These are phyloP conservation scores for Hydrolagus affinis DNA, from an alignment of 2,113 vertebrate species.

Conservation along the genomic window DNA sequence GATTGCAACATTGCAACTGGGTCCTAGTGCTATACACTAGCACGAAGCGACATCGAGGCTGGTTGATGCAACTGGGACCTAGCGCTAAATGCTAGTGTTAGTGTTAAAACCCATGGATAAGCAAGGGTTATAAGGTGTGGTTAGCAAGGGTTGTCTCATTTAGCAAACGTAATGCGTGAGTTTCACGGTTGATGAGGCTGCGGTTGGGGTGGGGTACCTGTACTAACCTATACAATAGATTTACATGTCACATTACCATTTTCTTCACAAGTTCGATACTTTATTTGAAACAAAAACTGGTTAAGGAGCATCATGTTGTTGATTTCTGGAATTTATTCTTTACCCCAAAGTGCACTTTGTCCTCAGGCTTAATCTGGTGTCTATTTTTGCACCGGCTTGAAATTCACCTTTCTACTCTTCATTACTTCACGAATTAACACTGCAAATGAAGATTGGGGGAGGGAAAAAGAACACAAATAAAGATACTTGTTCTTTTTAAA, in stretches of 20 bases:
- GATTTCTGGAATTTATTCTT: slow-evolving; percentile 22
- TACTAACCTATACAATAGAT: background rate
- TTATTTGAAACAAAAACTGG: slow-evolving; percentile 21
- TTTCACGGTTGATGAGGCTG: too few species aligned
- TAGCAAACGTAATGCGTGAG: too few species aligned
- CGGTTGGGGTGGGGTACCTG: too few species aligned
- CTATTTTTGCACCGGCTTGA: background rate
- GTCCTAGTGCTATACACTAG: too few species aligned
- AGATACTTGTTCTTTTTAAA: background rate
- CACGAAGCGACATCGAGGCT: too few species aligned
- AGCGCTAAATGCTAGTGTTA: too few species aligned
- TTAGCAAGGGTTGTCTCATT: too few species aligned
- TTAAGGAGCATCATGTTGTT: background rate
- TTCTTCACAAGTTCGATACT: background rate
- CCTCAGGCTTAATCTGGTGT: background rate
- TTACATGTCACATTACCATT: background rate
- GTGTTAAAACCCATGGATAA: too few species aligned
- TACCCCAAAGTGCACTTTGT: background rate
- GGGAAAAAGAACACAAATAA: background rate
- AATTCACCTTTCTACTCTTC: background rate
- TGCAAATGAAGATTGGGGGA: background rate
- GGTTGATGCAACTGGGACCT: too few species aligned
- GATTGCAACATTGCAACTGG: too few species aligned
- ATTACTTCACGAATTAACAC: background rate
- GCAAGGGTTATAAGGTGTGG: too few species aligned